Conservation (phyloP, 2,888 invertebrate genomes). For the Oligia fasciuncula region DNA sequence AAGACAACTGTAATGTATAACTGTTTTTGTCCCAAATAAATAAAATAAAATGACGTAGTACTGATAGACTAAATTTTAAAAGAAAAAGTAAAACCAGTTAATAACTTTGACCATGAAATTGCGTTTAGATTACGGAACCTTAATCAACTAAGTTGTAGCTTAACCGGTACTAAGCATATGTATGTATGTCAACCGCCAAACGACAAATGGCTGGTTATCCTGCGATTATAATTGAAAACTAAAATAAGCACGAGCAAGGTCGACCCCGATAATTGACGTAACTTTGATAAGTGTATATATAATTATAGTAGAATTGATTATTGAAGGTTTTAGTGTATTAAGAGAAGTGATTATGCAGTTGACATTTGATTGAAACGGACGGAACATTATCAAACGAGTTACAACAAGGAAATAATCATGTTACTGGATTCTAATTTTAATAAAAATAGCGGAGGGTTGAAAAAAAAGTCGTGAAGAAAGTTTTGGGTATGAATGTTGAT, state of each 20-base stretch:
- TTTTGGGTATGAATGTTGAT: neutral
- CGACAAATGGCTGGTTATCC: slow-evolving; percentile 32
- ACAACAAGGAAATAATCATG: neutral
- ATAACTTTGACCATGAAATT: neutral
- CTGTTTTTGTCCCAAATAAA: too few species aligned
- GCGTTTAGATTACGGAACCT: slow-evolving; percentile 9
- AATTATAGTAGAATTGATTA: slow-evolving; percentile 21
- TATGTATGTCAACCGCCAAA: slow-evolving; percentile 49
- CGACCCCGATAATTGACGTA: slow-evolving; percentile 31
- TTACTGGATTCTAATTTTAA: neutral
- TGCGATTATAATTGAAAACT: slow-evolving; percentile 47
- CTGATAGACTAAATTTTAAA: neutral
- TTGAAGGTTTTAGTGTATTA: slow-evolving; percentile 19
- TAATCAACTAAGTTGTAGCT: neutral
- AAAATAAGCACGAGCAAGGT: slow-evolving; percentile 59
- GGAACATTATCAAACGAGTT: neutral
- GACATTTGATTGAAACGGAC: neutral
- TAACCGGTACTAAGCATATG: slow-evolving; percentile 34
- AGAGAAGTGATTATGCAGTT: neutral
- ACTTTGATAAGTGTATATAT: slow-evolving; percentile 15
- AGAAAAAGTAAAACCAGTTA: neutral
- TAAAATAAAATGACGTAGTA: neutral
- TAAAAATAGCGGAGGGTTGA: neutral
- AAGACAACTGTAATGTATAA: too few species aligned
- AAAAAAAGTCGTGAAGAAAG: neutral